These are phyloP conservation scores for Syritta pipiens DNA, from an alignment of 2,888 invertebrate genomes.

Conservation along the genomic window DNA sequence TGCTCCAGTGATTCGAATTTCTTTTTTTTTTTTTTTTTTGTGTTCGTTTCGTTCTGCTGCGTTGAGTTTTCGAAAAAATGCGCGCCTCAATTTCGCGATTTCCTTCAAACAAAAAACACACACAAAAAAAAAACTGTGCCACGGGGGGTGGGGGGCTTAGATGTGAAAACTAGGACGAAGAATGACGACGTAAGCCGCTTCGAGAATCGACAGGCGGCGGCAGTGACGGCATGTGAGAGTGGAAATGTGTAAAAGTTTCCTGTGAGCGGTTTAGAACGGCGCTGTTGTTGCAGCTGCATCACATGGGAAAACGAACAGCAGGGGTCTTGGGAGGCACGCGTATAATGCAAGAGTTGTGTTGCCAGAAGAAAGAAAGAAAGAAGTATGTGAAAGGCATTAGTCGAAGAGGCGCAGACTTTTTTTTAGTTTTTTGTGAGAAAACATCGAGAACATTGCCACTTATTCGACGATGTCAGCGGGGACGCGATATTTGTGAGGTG, in stretches of 20 bases:
- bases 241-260: constrained; percentile 41
- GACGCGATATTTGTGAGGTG: no score
- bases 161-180: not conserved
- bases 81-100: no score
- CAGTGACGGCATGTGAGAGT: not conserved
- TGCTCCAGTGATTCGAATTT: constrained; percentile 49
- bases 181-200: constrained; percentile 1
- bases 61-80: no score
- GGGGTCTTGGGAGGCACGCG: not conserved
- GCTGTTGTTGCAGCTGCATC: constrained; percentile 21
- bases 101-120: no score
- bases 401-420: not conserved
- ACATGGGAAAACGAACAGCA: constrained; percentile 15
- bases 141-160: no score
- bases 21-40: constrained; percentile 5
- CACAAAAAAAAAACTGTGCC: no score
- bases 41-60: not conserved
- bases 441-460: no score
- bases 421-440: no score
- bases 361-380: constrained; percentile 11
- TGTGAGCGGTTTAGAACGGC: constrained; percentile 31
- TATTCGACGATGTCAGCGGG: no score
- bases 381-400: no score
- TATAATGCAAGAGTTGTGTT: constrained; percentile 41
- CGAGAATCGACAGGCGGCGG: not conserved